Base-by-base conservation (phyloP, 2,797 vertebrate genomes). In the Dicrostonyx torquatus region DNA sequence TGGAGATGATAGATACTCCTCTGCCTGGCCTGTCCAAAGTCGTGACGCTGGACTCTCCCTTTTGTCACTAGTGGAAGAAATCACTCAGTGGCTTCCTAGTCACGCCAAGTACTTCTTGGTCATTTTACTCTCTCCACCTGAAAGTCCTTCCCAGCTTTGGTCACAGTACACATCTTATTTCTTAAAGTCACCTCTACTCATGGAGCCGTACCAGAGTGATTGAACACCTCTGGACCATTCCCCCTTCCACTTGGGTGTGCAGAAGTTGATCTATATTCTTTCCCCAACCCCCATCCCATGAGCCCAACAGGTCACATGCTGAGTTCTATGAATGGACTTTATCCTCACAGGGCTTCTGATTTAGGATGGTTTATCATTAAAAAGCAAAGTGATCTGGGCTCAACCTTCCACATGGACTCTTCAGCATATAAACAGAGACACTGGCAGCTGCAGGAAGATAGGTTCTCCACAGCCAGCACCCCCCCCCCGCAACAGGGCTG, bases 11-110 rank as follows among this genome's bases (percentile, higher is more conserved):
- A 5, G 17, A 26, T 18, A 2, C 6, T 14, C 40, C 34, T 31
- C 9, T 0, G 0, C 7, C 0, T 1, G 5, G 18, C 4, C 17
- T 18, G 0, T 0, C 0, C 1, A 9, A 37, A 14, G 22, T 11
- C 2, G 0, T 3, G 17, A 15, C 4, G 17, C 14, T 3, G 0
- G 7, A 24, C 29, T 40, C 31, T 1, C 1, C 0, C 22, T 31
- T 5, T 55, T 0, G 12, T 29, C 64, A 48, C 34, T 17, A 68
- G 18, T 10, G 2, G 22, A 0, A 40, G 60, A 62, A 77, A n/a
- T 13, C 20, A 1, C n/a, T 22, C 1, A 0, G 2, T 1, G 10
- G 17, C 26, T 22, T 2, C 29, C 34, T 0, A 4, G 0, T 34
- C 34, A 0, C 5, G 24, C 10, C 0, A 2, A 15, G 17, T 37